These are phyloP conservation scores for Holacanthella duospinosa DNA, from an alignment of 2,888 invertebrate genomes.

Conservation along the genomic window DNA sequence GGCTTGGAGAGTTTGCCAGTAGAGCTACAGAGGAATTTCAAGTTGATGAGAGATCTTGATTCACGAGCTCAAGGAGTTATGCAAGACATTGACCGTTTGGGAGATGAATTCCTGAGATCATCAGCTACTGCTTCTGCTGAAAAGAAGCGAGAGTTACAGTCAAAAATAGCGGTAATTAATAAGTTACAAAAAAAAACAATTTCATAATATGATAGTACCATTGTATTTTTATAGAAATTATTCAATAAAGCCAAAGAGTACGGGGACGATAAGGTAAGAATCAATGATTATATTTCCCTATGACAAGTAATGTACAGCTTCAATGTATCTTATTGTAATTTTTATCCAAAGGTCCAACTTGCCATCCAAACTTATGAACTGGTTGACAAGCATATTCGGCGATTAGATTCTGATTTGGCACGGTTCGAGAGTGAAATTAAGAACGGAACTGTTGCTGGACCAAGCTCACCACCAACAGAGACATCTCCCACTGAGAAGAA, in stretches of 20 bases:
- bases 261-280: conserved; percentile 94
- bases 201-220: background rate
- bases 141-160: conserved; percentile 69
- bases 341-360: too few species aligned
- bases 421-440: conserved; percentile 94
- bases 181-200: background rate
- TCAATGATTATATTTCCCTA: too few species aligned
- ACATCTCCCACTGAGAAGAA: conserved; percentile 9
- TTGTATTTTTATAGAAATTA: conserved; percentile 51
- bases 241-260: conserved; percentile 92
- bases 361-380: conserved; percentile 97
- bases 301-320: too few species aligned
- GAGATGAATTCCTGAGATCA: conserved; percentile 66
- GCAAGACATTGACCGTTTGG: conserved; percentile 78
- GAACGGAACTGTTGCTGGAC: conserved; percentile 48
- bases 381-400: conserved; percentile 84
- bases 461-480: conserved; percentile 17
- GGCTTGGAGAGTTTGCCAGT: conserved; percentile 88
- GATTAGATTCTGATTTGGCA: conserved; percentile 89
- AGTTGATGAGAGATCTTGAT: conserved; percentile 88
- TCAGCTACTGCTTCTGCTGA: conserved; percentile 62
- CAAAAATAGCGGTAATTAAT: conserved; percentile 50
- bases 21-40: conserved; percentile 90
- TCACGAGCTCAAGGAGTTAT: conserved; percentile 69
- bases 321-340: too few species aligned